These are phyloP conservation scores for Leuctra nigra DNA, from an alignment of 2,888 invertebrate species.

Conservation along the genomic window DNA sequence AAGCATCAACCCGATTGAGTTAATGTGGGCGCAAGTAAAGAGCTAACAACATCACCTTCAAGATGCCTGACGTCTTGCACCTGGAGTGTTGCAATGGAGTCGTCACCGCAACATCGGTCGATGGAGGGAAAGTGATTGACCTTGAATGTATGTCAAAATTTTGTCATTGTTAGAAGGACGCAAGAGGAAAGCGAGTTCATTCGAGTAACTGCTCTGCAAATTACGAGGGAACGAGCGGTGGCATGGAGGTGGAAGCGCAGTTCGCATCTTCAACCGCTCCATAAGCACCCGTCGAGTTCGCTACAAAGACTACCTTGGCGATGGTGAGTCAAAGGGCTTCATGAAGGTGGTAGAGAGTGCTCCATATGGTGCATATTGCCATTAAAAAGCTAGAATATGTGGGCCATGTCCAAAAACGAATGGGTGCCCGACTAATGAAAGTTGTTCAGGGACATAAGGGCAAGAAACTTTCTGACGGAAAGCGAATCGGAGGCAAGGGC, in stretches of 20 bases:
- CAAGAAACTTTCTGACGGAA: constrained; percentile 22
- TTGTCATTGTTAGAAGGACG: too few relatives aligned
- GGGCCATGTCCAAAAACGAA: constrained; percentile 17
- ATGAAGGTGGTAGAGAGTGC: constrained; percentile 4
- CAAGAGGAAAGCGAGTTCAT: too few relatives aligned
- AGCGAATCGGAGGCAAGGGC: constrained; percentile 16
- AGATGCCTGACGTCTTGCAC: too few relatives aligned
- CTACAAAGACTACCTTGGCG: constrained; percentile 20
- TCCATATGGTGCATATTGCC: constrained; percentile 8
- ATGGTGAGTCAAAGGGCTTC: constrained; percentile 23
- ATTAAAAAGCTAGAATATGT: constrained; percentile 11
- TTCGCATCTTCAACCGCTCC: constrained; percentile 19
- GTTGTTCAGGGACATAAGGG: constrained; percentile 15
- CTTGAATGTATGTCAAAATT: background rate
- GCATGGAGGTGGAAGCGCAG: constrained; percentile 22
- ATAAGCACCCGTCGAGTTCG: constrained; percentile 11
- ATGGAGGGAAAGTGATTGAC: constrained; percentile 9
- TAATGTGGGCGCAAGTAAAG: too few relatives aligned
- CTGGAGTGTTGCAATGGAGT: too few relatives aligned
- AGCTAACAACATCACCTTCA: too few relatives aligned
- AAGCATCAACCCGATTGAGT: too few relatives aligned
- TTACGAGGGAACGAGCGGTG: constrained; percentile 17
- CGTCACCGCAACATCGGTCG: background rate
- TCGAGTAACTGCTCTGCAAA: background rate
- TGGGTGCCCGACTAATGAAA: constrained; percentile 16